These are phyloP conservation scores for Cheilosia scutellata DNA, from an alignment of 2,888 invertebrate species.

Conservation along the genomic window DNA sequence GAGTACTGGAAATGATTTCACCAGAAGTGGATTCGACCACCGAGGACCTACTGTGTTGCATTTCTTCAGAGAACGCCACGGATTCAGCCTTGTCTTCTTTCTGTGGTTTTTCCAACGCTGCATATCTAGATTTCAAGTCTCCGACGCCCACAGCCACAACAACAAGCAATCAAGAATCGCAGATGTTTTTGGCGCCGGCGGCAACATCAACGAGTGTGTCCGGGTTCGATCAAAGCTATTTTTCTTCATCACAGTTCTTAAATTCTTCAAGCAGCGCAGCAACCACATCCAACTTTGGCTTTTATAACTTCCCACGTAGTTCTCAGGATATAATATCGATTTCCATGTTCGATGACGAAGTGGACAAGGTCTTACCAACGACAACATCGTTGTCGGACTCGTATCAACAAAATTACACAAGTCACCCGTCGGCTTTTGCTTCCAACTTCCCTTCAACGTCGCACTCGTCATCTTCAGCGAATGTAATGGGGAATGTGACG, in stretches of 20 bases:
- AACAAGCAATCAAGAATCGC: conserved; percentile 53
- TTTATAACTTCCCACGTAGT: conserved; percentile 66
- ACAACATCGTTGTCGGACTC: conserved; percentile 29
- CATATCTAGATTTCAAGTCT: conserved; percentile 58
- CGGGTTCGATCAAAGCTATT: conserved; percentile 54
- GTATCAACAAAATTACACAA: conserved; percentile 53
- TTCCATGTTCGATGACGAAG: conserved; percentile 78
- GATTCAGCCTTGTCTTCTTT: conserved; percentile 61
- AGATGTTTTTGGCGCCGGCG: conserved; percentile 50
- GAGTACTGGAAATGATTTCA: conserved; percentile 72
- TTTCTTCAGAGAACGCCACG: conserved; percentile 54
- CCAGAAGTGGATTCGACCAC: conserved; percentile 79
- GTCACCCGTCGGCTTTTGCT: conserved; percentile 35
- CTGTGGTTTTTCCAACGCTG: conserved; percentile 44
- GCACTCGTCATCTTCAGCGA: conserved; percentile 53
- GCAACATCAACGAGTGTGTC: conserved; percentile 47
- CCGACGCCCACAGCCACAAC: conserved; percentile 54
- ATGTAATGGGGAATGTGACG: conserved; percentile 51
- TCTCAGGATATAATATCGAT: conserved; percentile 78
- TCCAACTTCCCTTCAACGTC: conserved; percentile 60
- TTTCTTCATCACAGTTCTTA: conserved; percentile 59
- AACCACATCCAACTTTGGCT: conserved; percentile 61
- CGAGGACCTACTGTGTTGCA: conserved; percentile 68
- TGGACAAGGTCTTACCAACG: conserved; percentile 60
- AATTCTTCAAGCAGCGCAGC: conserved; percentile 33